These are phyloP conservation scores for Drosophila takahashii DNA, from an alignment of 1,140 invertebrate species.

Conservation along the genomic window DNA sequence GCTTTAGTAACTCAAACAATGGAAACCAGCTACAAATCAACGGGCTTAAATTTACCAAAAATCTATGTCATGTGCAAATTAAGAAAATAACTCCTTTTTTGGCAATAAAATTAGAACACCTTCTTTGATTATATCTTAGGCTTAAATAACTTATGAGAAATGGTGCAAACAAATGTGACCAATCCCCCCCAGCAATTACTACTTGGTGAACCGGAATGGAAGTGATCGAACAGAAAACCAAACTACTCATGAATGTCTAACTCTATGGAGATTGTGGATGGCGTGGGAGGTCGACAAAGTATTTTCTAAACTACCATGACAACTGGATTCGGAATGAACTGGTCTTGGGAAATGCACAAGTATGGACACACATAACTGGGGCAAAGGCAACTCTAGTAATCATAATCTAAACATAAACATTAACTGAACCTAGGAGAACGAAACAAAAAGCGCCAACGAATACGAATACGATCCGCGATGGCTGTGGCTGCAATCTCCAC, in stretches of 20 bases:
- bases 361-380: conserved; percentile 48
- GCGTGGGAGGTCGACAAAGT: conserved; percentile 7
- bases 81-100: conserved; percentile 5
- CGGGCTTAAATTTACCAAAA: conserved; percentile 17
- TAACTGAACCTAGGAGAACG: conserved; percentile 68
- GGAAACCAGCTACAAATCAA: conserved; percentile 42
- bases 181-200: conserved; percentile 12
- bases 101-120: conserved; percentile 2
- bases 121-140: neutral
- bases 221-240: conserved; percentile 30
- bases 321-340: conserved; percentile 22
- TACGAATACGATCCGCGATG: conserved; percentile 32
- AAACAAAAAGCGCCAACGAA: conserved; percentile 71
- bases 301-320: conserved; percentile 27
- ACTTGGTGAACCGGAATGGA: conserved; percentile 25
- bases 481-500: conserved; percentile 65
- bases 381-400: conserved; percentile 61
- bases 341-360: conserved; percentile 35
- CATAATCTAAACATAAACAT: conserved; percentile 74
- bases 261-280: conserved; percentile 19
- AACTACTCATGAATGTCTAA: conserved; percentile 22
- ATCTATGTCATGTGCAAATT: conserved; percentile 26
- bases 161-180: conserved; percentile 22
- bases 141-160: conserved; percentile 8
- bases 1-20: conserved; percentile 20